Base-by-base conservation (phyloP, 1,140 invertebrate species). In the Heterodera schachtii region DNA sequence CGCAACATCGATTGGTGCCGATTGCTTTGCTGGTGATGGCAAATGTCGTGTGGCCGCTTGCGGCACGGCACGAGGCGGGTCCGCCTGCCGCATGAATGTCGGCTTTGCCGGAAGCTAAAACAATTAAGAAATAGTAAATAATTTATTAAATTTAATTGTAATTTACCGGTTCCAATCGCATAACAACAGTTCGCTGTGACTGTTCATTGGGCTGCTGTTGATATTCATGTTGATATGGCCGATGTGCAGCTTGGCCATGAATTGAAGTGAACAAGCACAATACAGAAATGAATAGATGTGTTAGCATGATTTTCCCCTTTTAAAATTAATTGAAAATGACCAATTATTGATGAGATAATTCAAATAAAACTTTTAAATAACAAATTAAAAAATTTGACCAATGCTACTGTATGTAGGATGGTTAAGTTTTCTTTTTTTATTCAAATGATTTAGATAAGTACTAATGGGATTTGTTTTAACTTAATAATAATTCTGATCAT, bases 41-140 rank as follows among this genome's bases (percentile, higher is more conserved):
- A 60, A 52, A 41, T 66, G 57, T 31, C 57, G 31, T 19, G 3
- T 66, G 43, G 79, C 13, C 41, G n/a, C 21, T 49, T 85, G 83
- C n/a, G 79, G 52, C 21, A 84, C 64, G 41, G 85, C 85, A 47
- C 82, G 86, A 13, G 86, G 85, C n/a, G 84, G 78, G 5, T 85
- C 85, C 13, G 78, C 73, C 41, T 73, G 74, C 8, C 73, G 64
- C 79, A 84, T 86, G 43, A 88, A 87, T 41, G 52, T 16, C 8
- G 84, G 84, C 46, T 76, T 67, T 3, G 52, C 44, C 16, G 76
- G 66, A 46, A 80, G 86, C 77, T 78, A 44, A 64, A 66, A 19
- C 5, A 19, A 19, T 19, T 19, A 3, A 5, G 16, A 69, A 69
- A 69, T 21, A 69, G n/a, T 69, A 16, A 69, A 21, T 69, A 21